Conservation (phyloP, 92 coral and sea anemone genomes). For the Montipora capitata region DNA sequence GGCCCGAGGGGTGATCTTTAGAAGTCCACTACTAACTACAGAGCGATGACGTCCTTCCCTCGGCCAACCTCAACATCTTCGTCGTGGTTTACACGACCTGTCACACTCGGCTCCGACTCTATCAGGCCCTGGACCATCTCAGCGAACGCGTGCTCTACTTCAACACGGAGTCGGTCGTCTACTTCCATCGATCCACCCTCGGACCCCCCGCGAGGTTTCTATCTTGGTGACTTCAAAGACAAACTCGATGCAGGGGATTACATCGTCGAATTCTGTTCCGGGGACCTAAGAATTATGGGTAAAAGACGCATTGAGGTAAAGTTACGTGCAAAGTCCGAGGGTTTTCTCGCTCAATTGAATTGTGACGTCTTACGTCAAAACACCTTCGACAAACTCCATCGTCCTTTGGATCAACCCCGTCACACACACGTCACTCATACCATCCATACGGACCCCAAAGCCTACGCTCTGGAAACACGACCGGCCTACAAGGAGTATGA, state of each 20-base stretch:
- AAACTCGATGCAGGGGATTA: background rate
- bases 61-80: background rate
- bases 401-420: no score
- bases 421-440: no score
- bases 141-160: background rate
- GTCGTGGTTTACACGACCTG: slow-evolving; percentile 11
- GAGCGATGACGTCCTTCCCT: background rate
- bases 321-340: no score
- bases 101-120: background rate
- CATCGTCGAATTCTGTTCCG: background rate
- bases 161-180: background rate
- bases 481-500: no score
- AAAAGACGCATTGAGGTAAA: background rate
- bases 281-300: slow-evolving; percentile 1
- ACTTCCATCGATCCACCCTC: background rate
- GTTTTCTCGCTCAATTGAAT: no score
- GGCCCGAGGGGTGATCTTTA: background rate
- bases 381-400: no score
- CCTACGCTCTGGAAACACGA: no score
- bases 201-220: no score
- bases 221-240: no score
- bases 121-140: background rate
- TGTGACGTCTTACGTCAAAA: no score
- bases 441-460: no score
- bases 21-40: background rate